Evolutionary conservation across 2,888 invertebrate genomes (phyloP), one percentile per base, ranked within the genome.

Genomic region (Conistra vaccinii): DNA sequence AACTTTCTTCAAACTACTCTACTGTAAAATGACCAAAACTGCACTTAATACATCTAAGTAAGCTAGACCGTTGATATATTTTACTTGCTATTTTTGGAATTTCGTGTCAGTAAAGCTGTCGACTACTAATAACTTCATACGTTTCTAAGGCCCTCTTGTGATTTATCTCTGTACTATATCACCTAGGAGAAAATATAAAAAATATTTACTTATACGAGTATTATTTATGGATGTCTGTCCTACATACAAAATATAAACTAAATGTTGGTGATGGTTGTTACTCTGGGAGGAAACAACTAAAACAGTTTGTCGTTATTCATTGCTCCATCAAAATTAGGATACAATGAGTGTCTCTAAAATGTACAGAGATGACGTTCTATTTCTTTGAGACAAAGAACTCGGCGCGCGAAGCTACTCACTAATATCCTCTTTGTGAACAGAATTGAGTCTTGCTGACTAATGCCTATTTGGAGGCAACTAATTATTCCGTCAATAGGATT

Each of bases 401-500:
- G 23, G 17, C n/a, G 51, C 32, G 51, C 57, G n/a, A 78, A 66
- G 17, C 53, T 60, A 20, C 65, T 66, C 71, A 78, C 74, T 70
- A 84, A 78, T 81, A 73, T 74, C 42, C 72, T 75, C 73, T 80
- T 83, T 77, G 78, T 85, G 65, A 60, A 69, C 42, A 72, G 48
- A 76, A 78, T 75, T 61, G 68, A 65, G 75, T 80, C 58, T 60
- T 53, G 60, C 76, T 62, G 63, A 53, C 55, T 84, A 80, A 81
- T 69, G 35, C 77, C 75, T 77, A 80, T 87, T 88, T 78, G 67
- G 76, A 80, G 45, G 73, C 73, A 80, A 85, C 80, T 83, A 84
- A 88, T 88, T 85, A 85, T 69, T 60, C 58, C 61, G 62, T 70
- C 79, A 86, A 84, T 85, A 73, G 75, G 75, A 80, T 87, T 88